Percentiles rank a stretch among this genome's conserved stretches.
phyloP scores from a whole-genome alignment of 2,113 vertebrate species.

The Neomonachus schauinslandi region DNA sequence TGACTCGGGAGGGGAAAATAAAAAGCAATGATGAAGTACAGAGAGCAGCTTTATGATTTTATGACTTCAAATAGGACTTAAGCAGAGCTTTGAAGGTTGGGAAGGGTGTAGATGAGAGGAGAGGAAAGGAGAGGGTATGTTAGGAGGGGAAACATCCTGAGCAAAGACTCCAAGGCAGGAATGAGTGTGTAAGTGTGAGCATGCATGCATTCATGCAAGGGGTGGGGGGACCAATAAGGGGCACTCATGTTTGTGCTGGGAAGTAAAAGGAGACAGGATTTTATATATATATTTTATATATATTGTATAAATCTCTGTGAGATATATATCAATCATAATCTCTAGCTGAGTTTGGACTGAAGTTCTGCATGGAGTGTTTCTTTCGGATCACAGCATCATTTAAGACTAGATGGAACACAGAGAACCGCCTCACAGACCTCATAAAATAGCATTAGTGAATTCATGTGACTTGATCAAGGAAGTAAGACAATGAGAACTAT shows the following conservation, averaged over 20 bases:
- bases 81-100: neutral
- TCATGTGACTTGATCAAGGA: neutral
- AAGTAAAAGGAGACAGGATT: neutral
- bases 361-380: neutral
- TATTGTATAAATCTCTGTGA: neutral
- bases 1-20: neutral
- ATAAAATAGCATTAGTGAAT: neutral
- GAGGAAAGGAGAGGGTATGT: neutral
- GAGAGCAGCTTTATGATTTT: neutral
- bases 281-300: neutral
- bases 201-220: accelerated
- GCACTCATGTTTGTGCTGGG: neutral
- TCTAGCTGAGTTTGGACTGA: neutral
- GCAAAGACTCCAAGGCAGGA: neutral
- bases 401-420: neutral
- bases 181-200: neutral
- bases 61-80: neutral
- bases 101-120: neutral
- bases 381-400: neutral
- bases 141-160: neutral
- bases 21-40: neutral
- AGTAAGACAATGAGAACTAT: neutral
- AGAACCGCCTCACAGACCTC: neutral
- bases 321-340: neutral
- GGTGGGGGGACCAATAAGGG: accelerated